Base-by-base conservation (phyloP, 2,113 vertebrate genomes). In the Tachysurus vachellii region DNA sequence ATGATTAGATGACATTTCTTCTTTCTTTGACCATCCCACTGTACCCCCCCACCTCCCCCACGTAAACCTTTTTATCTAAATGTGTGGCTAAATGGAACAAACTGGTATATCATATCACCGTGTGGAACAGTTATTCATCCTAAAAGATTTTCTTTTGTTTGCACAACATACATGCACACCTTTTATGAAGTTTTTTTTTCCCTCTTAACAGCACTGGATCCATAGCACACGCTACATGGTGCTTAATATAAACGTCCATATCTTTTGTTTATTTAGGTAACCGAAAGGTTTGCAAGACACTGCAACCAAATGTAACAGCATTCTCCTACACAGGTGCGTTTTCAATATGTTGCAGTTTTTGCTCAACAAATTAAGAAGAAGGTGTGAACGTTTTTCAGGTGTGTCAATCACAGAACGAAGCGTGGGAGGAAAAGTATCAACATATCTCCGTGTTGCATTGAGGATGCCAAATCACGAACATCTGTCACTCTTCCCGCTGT, bases 351-450 rank as follows among this genome's bases (percentile, higher is more conserved):
- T 87, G 23, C 86, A 77, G 54, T 86, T 56, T 86, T 86, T 61
- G 26, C 44, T 86, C 75, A 86, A 57, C 75, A 82, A 86, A 84
- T 71, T 64, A 90, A 75, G 87, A 80, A 77, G 44, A 80, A 77
- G 66, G 50, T 71, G 57, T 81, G 80, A 88, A 68, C 12, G n/a
- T n/a, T 79, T 28, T 85, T 88, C 54, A 77, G 53, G 77, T 57
- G 28, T 88, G 87, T 68, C 89, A 83, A 57, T 82, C 82, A 79
- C 53, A 16, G 14, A 64, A 54, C 80, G 50, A 28, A 70, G 61
- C 54, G 64, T 80, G 75, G 82, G 81, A 86, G 81, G 87, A 71
- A 87, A 83, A 31, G 87, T 85, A 89, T 88, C 68, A 89, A 88
- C 75, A 89, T 23, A 19, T 59, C 31, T 83, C 81, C 59, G 80